Base-by-base conservation (phyloP, 2,888 invertebrate genomes). In the Melangyna quadrimaculata region DNA sequence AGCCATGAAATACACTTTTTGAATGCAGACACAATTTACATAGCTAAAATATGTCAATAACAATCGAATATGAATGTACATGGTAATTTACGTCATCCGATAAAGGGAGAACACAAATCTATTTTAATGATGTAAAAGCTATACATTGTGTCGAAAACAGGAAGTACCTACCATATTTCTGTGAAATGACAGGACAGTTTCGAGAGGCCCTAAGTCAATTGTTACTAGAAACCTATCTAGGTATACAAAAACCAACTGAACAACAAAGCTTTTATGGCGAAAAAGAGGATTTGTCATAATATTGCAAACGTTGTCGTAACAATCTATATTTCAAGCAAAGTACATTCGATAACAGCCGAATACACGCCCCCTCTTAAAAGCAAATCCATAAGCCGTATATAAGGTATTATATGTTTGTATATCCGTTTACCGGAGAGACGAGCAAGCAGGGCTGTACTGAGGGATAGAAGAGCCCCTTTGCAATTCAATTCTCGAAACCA, bases 231-330 rank as follows among this genome's bases (percentile, higher is more conserved):
- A 63, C 43, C 57, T 51, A 51, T 22, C 57, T 57, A 35, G n/a
- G n/a, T 35, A 35, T 40, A 40, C n/a, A n/a, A n/a, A n/a, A n/a
- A n/a, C 35, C 45, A 29, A 78, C 57, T 27, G n/a, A n/a, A n/a
- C n/a, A n/a, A 55, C 63, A 80, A 61, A 86, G 57, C 80, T 59
- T 77, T 80, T 40, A 71, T 61, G 32, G 43, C 45, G 75, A 57
- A 77, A 80, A 86, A 80, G 80, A 80, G 86, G 80, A 77, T 86
- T 86, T 86, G 80, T 73, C 86, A 77, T 78, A 72, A 84, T 81
- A 86, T 67, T 81, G 81, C 70, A 81, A 27, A 70, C 48, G 37
- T 57, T 63, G 57, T 73, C 27, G 51, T 51, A 51, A 14, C 51
- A 27, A 77, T 77, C 43, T 73, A 77, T 79, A 75, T 79, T 79